Conservation (phyloP, 2,113 vertebrate species). For the Megaptera novaeangliae region DNA sequence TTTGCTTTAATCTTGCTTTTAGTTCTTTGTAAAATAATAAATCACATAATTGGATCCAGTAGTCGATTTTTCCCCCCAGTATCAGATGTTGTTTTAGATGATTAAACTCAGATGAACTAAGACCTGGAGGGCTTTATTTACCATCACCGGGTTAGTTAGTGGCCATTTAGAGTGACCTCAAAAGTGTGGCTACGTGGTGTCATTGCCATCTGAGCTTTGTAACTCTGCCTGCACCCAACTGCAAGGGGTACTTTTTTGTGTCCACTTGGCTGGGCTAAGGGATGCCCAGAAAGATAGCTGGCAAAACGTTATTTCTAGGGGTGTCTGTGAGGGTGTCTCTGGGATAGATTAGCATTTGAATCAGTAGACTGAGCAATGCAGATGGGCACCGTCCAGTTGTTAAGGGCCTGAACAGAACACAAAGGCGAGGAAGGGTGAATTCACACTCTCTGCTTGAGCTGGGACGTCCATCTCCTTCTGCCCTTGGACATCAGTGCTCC, state of each 20-base stretch:
- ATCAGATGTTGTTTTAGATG: neutral
- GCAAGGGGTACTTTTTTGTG: neutral
- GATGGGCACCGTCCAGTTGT: neutral
- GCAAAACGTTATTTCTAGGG: neutral
- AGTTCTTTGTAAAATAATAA: neutral
- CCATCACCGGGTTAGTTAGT: neutral
- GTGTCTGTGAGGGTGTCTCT: neutral
- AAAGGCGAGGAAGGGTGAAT: accelerated
- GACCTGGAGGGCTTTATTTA: neutral
- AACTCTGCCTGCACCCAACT: too few relatives aligned
- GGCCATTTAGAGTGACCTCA: neutral
- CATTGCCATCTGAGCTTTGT: accelerated
- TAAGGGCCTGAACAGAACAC: neutral
- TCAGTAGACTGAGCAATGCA: accelerated
- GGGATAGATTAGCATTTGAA: neutral
- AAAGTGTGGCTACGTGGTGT: accelerated
- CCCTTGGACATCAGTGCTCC: accelerated
- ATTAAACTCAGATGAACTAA: neutral
- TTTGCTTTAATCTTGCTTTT: neutral
- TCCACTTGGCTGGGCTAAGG: neutral
- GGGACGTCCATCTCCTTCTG: neutral
- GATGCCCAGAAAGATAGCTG: neutral
- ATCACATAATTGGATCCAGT: neutral
- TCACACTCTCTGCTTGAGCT: neutral
- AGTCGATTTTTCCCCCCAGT: accelerated